Conservation (phyloP, 2,797 vertebrate genomes). For the Mallotus villosus region DNA sequence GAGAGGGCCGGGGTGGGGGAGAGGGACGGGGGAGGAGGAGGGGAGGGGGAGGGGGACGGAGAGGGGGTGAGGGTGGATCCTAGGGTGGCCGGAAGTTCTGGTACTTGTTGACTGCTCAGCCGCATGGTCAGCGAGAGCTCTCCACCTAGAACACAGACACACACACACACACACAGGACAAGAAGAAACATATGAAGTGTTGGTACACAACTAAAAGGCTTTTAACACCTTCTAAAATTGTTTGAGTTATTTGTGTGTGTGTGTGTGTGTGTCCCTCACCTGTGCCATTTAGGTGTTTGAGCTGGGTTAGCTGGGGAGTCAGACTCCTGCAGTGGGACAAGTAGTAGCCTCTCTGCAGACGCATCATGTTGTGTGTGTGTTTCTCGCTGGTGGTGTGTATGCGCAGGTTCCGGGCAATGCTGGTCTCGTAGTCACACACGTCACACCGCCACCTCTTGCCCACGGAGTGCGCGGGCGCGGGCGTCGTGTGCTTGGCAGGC, state of each 20-base stretch:
- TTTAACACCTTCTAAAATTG: background rate
- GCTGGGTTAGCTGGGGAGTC: constrained; percentile 72
- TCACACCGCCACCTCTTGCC: constrained; percentile 90
- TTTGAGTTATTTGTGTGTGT: background rate
- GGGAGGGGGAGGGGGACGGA: constrained; percentile 85
- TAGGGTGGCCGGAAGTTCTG: constrained; percentile 87
- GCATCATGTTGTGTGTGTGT: constrained; percentile 96
- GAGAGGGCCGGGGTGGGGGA: constrained; percentile 63
- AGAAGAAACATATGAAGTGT: background rate
- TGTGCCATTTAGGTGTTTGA: constrained; percentile 68
- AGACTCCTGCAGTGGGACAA: constrained; percentile 93
- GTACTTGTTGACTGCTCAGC: constrained; percentile 84
- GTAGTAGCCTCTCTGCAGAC: constrained; percentile 93
- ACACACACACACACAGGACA: background rate
- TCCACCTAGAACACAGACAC: constrained; percentile 68
- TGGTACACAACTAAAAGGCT: background rate
- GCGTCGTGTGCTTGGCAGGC: constrained; percentile 58
- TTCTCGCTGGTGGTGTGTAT: constrained; percentile 99
- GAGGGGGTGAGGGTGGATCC: constrained; percentile 90
- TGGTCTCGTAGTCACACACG: constrained; percentile 99
- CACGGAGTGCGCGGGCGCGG: constrained; percentile 46
- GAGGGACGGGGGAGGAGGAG: constrained; percentile 56
- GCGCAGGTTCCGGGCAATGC: constrained; percentile 95
- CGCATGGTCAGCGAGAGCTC: constrained; percentile 90
- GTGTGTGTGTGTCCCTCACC: constrained; percentile 47